Evolutionary conservation across 2,888 invertebrate species (phyloP), one percentile per base, ranked within the genome.

Genomic region (Tenthredo distinguenda): DNA sequence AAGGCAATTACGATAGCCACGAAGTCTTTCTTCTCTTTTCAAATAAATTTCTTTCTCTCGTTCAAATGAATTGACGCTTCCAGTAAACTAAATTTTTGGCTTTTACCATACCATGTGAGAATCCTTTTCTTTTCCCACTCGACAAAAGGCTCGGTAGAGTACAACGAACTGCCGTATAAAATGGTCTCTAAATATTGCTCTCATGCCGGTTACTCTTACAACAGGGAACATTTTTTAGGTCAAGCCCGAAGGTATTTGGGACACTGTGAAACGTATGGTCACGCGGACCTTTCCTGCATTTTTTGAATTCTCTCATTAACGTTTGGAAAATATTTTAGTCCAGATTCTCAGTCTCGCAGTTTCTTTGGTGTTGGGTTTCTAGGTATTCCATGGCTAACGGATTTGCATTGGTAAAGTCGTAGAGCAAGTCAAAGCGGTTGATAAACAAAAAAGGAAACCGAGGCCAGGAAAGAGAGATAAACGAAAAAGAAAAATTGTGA

Each of bases 1-100:
- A 74, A 74, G 26, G 43, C 40, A 43, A 74, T 37, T 43, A 74
- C 43, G 21, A 21, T 26, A 43, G 31, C 21, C 72, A n/a, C 10
- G 26, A 74, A 43, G 43, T 43, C 43, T 43, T 43, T n/a, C 43
- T 40, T 26, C 21, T 74, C 15, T 34, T 10, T 18, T n/a, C n/a
- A n/a, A n/a, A n/a, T n/a, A n/a, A n/a, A n/a, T n/a, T n/a, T n/a
- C n/a, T n/a, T n/a, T n/a, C n/a, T n/a, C 10, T 43, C 37, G n/a
- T 74, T 43, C 26, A 43, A 21, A 43, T 74, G 43, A 74, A 74
- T 74, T 74, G 72, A 74, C 43, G 72, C 72, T 74, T 43, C 37
- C 72, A 74, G 72, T 43, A 26, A 74, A 21, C 72, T 74, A 43
- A 74, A 40, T 43, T 74, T 21, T 74, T 74, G 72, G 72, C 72